A percentile compares a stretch with the other conserved stretches of the same genome.
These are phyloP conservation scores for Dolichallabes microphthalmus DNA, from an alignment of 2,113 vertebrate species.

Conservation along the genomic window DNA sequence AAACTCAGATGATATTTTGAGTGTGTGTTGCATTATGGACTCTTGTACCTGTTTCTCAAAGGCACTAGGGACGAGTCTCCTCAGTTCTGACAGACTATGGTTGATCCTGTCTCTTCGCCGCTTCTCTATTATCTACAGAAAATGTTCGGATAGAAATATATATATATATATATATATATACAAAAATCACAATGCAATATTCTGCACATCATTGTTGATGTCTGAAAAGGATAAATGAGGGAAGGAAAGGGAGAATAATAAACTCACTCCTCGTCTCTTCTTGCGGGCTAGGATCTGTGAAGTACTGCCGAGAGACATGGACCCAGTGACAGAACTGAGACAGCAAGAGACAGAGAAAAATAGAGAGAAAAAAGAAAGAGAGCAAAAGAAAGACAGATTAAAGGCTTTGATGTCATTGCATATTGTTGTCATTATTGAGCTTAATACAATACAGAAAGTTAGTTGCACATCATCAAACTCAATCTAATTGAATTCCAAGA, in stretches of 20 bases:
- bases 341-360: slow-evolving; percentile 34
- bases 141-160: slow-evolving; percentile 2
- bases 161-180: no score
- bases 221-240: background rate
- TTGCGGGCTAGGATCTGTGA: slow-evolving; percentile 92
- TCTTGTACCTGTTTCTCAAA: slow-evolving; percentile 87
- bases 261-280: slow-evolving; percentile 91
- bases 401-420: slow-evolving; percentile 67
- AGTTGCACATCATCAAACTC: slow-evolving; percentile 69
- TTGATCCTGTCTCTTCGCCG: slow-evolving; percentile 91
- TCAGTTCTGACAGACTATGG: slow-evolving; percentile 89
- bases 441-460: slow-evolving; percentile 71
- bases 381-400: slow-evolving; percentile 49
- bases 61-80: slow-evolving; percentile 88
- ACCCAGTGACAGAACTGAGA: slow-evolving; percentile 83
- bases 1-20: background rate
- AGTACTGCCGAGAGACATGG: slow-evolving; percentile 83
- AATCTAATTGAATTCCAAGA: slow-evolving; percentile 69
- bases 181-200: background rate
- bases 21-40: background rate
- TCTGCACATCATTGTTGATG: no score
- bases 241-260: slow-evolving; percentile 6
- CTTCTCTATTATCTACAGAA: slow-evolving; percentile 89
- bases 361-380: slow-evolving; percentile 6
- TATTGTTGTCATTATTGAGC: slow-evolving; percentile 74